A percentile compares a stretch with the other conserved stretches of the same genome.
Evolutionary conservation across 2,113 vertebrate genomes (phyloP).

Genomic region (Peromyscus californicus): DNA sequence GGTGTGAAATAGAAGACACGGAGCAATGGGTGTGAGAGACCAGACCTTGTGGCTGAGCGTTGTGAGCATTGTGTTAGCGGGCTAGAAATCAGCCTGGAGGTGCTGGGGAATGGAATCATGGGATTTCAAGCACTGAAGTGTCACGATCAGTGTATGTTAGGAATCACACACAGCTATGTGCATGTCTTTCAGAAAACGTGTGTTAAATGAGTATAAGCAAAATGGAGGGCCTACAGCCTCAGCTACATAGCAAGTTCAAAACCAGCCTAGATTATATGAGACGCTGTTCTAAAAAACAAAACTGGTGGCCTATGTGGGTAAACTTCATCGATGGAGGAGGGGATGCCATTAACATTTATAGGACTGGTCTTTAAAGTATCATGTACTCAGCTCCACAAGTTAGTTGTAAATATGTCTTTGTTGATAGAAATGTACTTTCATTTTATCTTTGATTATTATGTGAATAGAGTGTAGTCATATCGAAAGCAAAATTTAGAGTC

Average conservation of each 20-base stretch:
- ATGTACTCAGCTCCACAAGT: neutral
- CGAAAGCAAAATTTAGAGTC: neutral
- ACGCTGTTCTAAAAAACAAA: neutral
- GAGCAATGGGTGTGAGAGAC: neutral
- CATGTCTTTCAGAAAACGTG: neutral
- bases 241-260: neutral
- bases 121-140: neutral
- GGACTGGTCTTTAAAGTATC: neutral
- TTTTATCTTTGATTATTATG: neutral
- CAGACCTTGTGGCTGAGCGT: neutral
- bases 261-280: neutral
- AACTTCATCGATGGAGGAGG: neutral
- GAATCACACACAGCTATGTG: neutral
- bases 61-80: neutral
- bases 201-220: neutral
- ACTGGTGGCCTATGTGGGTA: neutral
- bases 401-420: neutral
- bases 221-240: neutral
- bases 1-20: neutral
- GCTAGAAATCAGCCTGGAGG: neutral
- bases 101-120: neutral
- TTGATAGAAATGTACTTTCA: neutral
- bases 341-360: neutral
- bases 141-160: neutral
- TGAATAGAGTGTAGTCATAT: neutral